Percentiles rank a stretch among this genome's conserved stretches.
phyloP scores from a whole-genome alignment of 1,140 invertebrate species.

The Platyura marginata region DNA sequence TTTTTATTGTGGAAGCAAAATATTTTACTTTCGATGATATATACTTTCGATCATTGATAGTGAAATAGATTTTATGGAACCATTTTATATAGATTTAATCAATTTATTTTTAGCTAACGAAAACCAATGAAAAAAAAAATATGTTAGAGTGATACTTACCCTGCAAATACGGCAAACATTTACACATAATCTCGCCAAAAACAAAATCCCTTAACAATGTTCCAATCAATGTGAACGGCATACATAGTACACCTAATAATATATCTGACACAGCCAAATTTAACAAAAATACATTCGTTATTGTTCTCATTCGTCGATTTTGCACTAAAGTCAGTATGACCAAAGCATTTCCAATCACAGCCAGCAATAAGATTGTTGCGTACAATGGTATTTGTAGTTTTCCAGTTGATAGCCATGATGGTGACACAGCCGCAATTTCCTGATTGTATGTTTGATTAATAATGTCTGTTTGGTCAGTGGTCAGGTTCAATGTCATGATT shows the following conservation, averaged over 20 bases:
- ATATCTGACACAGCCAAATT: slow-evolving; percentile 71
- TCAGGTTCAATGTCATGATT: no score
- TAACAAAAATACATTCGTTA: slow-evolving; percentile 75
- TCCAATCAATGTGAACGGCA: slow-evolving; percentile 73
- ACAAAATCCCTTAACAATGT: slow-evolving; percentile 65
- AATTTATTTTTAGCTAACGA: no score
- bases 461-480: no score
- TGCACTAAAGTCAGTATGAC: slow-evolving; percentile 63
- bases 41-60: no score
- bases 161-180: slow-evolving; percentile 70
- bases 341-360: slow-evolving; percentile 59
- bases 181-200: slow-evolving; percentile 64
- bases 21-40: no score
- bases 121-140: no score
- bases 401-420: slow-evolving; percentile 5
- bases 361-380: slow-evolving; percentile 55
- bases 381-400: slow-evolving; percentile 41
- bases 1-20: no score
- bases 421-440: no score
- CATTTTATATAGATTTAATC: no score
- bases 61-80: no score
- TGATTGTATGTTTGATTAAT: no score
- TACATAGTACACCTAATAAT: slow-evolving; percentile 65
- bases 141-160: slow-evolving; percentile 48
- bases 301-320: slow-evolving; percentile 70